Evolutionary conservation across 2,113 vertebrate genomes (phyloP).

Genomic region (Grammomys dolichurus): DNA sequence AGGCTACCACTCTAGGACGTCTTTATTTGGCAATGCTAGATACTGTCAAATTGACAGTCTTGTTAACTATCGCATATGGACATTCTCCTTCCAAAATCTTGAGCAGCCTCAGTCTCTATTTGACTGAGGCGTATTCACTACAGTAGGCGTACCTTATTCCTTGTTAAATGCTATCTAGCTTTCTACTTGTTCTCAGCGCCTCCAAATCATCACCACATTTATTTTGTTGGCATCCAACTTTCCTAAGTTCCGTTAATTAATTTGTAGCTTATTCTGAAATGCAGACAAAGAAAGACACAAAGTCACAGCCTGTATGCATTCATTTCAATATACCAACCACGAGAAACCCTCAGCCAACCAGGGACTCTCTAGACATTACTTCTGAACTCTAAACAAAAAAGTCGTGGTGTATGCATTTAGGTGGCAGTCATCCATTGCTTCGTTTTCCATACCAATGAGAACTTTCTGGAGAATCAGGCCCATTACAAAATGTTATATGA

Average conservation of each 20-base stretch:
- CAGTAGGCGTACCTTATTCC: not conserved
- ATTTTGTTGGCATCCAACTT: not conserved
- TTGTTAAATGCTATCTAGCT: not conserved
- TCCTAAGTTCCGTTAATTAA: not conserved
- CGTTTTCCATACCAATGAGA: conserved; percentile 57
- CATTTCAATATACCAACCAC: not conserved
- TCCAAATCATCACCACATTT: not conserved
- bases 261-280: not conserved
- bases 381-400: conserved; percentile 74
- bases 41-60: not conserved
- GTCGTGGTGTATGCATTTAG: conserved; percentile 70
- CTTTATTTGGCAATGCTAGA: not conserved
- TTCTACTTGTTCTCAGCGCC: not conserved
- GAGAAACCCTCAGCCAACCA: conserved; percentile 68
- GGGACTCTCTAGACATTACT: conserved; percentile 77
- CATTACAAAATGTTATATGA: not conserved
- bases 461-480: conserved; percentile 50
- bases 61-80: not conserved
- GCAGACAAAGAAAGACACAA: not conserved
- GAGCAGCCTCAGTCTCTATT: not conserved
- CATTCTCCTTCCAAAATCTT: not conserved
- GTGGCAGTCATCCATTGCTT: conserved; percentile 66
- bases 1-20: not conserved
- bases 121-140: not conserved
- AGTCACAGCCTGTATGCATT: not conserved